Base-by-base conservation (phyloP, 2,113 vertebrate species). In the Microcebus lehilahytsara region DNA sequence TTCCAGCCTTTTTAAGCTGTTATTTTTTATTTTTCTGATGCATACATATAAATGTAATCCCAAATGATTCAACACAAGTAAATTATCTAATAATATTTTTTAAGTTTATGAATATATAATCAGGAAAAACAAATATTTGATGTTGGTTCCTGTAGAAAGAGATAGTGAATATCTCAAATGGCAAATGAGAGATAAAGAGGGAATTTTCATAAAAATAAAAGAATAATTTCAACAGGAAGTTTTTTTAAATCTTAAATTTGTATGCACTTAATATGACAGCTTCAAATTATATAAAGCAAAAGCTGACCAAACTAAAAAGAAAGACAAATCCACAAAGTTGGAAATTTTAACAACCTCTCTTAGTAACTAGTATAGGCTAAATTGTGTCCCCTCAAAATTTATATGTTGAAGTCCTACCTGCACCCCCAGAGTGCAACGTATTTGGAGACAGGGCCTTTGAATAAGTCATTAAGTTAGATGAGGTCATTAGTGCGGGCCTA, bases 201-300 rank as follows among this genome's bases (percentile, higher is more conserved):
- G 16, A 96, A 40, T 12, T 77, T 40, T 53, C 69, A 46, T 88
- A 58, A 83, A n/a, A 8, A 56, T 75, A 84, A 94, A 42, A 72
- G 30, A 89, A 74, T 53, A 37, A 37, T 58, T 49, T 75, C 67
- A 67, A 40, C 32, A 49, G 60, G 25, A 78, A 58, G 23, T 13
- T 32, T 86, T 79, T 79, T 81, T 20, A 5, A 80, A 56, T 74
- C 46, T 58, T 81, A 46, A 58, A 30, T 75, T 53, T 92, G 56
- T 74, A 58, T 67, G 13, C 58, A 66, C 46, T 81, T 95, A 67
- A n/a, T 77, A 25, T 1, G 10, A 40, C 34, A 60, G 60, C 40
- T 93, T 83, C 60, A 56, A 67, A 93, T 77, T 49, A 67, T 27
- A 64, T 40, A 77, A 85, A 95, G 67, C 46, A 81, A 92, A 80